Evolutionary conservation across 2,888 invertebrate genomes (phyloP).

Genomic region (Eristalis tenax): DNA sequence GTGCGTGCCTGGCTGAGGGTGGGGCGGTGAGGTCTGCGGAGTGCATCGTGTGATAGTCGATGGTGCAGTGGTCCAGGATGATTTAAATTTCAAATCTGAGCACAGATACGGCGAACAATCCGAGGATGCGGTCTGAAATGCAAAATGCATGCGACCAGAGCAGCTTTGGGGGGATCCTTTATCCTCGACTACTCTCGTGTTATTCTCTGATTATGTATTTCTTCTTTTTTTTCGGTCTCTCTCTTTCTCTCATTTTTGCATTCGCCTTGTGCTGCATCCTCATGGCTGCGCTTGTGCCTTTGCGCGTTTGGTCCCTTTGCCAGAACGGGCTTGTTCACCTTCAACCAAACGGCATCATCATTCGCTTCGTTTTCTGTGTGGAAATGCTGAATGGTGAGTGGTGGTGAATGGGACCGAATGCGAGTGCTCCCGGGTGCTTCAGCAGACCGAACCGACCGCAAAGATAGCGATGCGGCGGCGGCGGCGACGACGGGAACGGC

Average conservation of each 20-base stretch:
- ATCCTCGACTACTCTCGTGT: slow-evolving; percentile 3
- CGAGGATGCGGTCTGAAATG: slow-evolving; percentile 59
- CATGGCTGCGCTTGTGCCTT: not conserved
- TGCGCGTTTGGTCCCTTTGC: not conserved
- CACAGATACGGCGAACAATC: slow-evolving; percentile 67
- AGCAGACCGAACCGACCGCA: not conserved
- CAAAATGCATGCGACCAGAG: slow-evolving; percentile 43
- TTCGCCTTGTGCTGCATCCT: too few relatives aligned
- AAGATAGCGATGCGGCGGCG: not conserved
- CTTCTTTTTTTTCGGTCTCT: not conserved
- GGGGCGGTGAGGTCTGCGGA: slow-evolving; percentile 7
- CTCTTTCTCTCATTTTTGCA: not conserved
- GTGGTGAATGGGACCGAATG: not conserved
- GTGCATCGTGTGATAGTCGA: slow-evolving; percentile 8
- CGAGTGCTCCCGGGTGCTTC: not conserved
- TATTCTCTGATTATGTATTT: slow-evolving; percentile 11
- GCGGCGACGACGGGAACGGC: too few relatives aligned
- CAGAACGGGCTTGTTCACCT: not conserved
- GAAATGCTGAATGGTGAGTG: slow-evolving; percentile 38
- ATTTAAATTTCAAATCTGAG: slow-evolving; percentile 70
- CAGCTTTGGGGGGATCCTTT: slow-evolving; percentile 28
- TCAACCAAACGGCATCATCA: slow-evolving; percentile 36
- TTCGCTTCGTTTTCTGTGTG: slow-evolving; percentile 40
- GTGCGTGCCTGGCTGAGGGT: not conserved
- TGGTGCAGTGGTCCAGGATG: slow-evolving; percentile 53